phyloP scores from a whole-genome alignment of 2,888 invertebrate genomes.

The Acleris sparsana region DNA sequence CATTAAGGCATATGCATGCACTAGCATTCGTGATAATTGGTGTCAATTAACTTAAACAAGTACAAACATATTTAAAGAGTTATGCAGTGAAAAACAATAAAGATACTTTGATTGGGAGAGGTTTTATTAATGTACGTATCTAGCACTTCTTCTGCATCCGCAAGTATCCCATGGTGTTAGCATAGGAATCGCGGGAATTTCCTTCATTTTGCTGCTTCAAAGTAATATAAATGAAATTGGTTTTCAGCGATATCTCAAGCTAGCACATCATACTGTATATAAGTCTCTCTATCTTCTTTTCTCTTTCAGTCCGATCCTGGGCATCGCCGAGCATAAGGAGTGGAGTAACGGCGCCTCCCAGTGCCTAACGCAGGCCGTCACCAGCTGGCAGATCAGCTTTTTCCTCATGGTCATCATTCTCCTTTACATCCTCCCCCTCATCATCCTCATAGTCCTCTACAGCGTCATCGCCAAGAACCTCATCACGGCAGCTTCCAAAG shows the following conservation, averaged over 20 bases:
- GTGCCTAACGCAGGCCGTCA: constrained; percentile 91
- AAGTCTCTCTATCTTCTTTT: constrained; percentile 47
- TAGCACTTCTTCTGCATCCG: no score
- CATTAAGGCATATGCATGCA: background rate
- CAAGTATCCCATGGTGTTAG: constrained; percentile 9
- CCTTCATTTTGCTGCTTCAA: background rate
- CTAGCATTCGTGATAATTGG: no score
- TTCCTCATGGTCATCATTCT: constrained; percentile 90
- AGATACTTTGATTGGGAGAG: no score
- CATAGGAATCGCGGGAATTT: background rate
- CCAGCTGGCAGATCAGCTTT: constrained; percentile 90
- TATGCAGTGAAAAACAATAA: no score
- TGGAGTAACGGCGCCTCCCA: constrained; percentile 89
- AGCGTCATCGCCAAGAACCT: constrained; percentile 92
- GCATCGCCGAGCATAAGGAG: constrained; percentile 87
- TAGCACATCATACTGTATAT: background rate
- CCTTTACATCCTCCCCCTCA: constrained; percentile 91
- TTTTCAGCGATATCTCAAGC: constrained; percentile 4
- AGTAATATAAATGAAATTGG: background rate
- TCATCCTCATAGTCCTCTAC: constrained; percentile 91
- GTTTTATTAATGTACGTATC: no score
- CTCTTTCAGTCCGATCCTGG: constrained; percentile 90
- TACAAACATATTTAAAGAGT: no score
- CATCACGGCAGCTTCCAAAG: constrained; percentile 87
- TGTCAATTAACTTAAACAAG: no score